Percentiles rank a stretch among this genome's conserved stretches.
phyloP scores from a whole-genome alignment of 2,797 vertebrate species.

The Chrosomus eos region DNA sequence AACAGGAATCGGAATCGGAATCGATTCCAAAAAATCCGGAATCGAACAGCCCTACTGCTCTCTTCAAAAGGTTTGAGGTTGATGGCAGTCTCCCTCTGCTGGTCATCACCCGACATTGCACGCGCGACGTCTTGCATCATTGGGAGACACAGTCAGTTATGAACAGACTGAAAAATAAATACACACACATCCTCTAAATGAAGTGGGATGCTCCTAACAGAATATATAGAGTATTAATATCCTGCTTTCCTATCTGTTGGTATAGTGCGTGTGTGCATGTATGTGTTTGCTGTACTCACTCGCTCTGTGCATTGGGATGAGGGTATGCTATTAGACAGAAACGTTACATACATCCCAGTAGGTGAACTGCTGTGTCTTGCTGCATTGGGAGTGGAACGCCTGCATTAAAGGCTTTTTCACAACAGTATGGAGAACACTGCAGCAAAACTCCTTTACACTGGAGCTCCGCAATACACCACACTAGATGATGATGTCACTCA shows the following conservation, averaged over 20 bases:
- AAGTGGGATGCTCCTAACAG: background rate
- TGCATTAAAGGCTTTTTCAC: slow-evolving; percentile 57
- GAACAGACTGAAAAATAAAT: background rate
- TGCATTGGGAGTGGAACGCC: slow-evolving; percentile 61
- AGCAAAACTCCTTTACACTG: slow-evolving; percentile 53
- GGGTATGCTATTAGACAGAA: slow-evolving; percentile 38
- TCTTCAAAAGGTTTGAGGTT: slow-evolving; percentile 47
- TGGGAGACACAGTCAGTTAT: slow-evolving; percentile 7
- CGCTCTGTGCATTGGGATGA: slow-evolving; percentile 27
- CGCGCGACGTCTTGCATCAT: slow-evolving; percentile 1
- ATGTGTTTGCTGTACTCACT: slow-evolving; percentile 34
- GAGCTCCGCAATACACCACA: slow-evolving; percentile 56
- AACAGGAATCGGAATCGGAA: no score
- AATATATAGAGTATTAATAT: background rate
- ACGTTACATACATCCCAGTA: slow-evolving; percentile 46
- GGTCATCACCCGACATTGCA: slow-evolving; percentile 55
- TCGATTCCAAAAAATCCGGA: no score
- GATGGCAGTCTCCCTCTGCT: slow-evolving; percentile 73
- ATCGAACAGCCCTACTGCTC: no score
- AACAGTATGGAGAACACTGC: slow-evolving; percentile 58
- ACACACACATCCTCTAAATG: background rate
- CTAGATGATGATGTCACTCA: slow-evolving; percentile 41
- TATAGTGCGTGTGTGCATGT: background rate
- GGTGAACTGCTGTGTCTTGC: slow-evolving; percentile 49
- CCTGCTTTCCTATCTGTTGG: background rate